A percentile compares a stretch with the other conserved stretches of the same genome.
These are phyloP conservation scores for Melanerpes formicivorus DNA, from an alignment of 2,113 vertebrate species.

Conservation along the genomic window DNA sequence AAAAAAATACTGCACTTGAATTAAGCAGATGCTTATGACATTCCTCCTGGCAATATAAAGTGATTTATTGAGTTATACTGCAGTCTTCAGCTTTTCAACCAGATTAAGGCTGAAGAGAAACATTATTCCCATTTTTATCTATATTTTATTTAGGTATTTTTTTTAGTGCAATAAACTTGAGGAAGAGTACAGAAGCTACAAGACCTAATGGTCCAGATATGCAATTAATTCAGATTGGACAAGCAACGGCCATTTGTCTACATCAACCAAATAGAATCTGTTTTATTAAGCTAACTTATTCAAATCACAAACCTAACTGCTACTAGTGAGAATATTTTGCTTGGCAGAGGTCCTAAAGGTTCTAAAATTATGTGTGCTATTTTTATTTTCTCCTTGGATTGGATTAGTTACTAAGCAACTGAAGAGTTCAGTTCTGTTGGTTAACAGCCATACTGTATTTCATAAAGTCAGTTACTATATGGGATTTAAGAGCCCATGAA, in stretches of 20 bases:
- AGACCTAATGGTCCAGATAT: background rate
- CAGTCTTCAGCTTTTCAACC: slow-evolving; percentile 60
- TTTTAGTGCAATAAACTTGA: slow-evolving; percentile 53
- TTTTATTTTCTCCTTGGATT: slow-evolving; percentile 78
- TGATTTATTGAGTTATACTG: slow-evolving; percentile 52
- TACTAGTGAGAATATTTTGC: slow-evolving; percentile 74
- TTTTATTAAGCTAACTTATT: slow-evolving; percentile 62
- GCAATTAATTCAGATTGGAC: slow-evolving; percentile 43
- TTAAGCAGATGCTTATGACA: slow-evolving; percentile 53
- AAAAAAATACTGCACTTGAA: background rate
- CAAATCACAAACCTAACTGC: slow-evolving; percentile 71
- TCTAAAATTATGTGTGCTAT: slow-evolving; percentile 83
- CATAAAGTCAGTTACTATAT: slow-evolving; percentile 49
- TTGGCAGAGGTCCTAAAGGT: slow-evolving; percentile 77
- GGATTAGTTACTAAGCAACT: slow-evolving; percentile 84
- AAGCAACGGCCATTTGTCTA: slow-evolving; percentile 24
- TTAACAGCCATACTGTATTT: slow-evolving; percentile 74
- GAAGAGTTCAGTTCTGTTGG: slow-evolving; percentile 78
- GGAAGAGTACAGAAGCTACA: slow-evolving; percentile 14
- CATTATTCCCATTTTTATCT: slow-evolving; percentile 10
- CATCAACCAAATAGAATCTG: slow-evolving; percentile 29
- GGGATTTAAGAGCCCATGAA: background rate
- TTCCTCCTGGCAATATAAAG: slow-evolving; percentile 51
- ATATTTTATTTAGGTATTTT: slow-evolving; percentile 13
- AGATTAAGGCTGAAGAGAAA: slow-evolving; percentile 55